Conservation (phyloP, 2,888 invertebrate genomes). For the Actias luna region DNA sequence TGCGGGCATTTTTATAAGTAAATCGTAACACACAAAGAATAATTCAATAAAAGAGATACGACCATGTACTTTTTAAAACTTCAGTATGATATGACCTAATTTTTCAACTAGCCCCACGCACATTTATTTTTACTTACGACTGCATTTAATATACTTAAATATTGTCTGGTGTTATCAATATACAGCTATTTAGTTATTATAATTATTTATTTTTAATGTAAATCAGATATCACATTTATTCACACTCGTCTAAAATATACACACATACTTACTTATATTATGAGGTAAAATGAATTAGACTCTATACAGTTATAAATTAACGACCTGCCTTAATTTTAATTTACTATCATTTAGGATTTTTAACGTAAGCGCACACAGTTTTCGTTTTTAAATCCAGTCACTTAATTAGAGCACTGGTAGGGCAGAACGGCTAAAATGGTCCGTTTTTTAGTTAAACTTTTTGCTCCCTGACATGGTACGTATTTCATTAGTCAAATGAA, state of each 20-base stretch:
- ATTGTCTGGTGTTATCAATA: too few species aligned
- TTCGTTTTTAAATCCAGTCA: conserved; percentile 5
- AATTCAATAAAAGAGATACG: too few species aligned
- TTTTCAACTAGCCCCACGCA: too few species aligned
- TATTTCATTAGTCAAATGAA: conserved; percentile 19
- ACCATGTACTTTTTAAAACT: too few species aligned
- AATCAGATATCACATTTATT: not conserved
- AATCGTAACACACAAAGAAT: too few species aligned
- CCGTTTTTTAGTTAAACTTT: conserved; percentile 17
- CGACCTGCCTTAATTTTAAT: not conserved
- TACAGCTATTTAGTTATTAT: not conserved
- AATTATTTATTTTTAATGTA: not conserved
- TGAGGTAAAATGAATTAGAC: not conserved
- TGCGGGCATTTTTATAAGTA: too few species aligned
- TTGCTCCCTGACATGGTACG: conserved; percentile 10
- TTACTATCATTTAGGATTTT: not conserved
- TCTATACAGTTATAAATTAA: not conserved
- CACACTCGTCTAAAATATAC: not conserved
- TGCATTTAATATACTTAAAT: too few species aligned
- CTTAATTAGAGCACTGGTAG: conserved; percentile 15
- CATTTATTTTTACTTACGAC: too few species aligned
- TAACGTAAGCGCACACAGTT: not conserved
- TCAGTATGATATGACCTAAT: too few species aligned
- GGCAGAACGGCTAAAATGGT: conserved; percentile 6
- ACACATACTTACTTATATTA: not conserved